Evolutionary conservation across 2,113 vertebrate species (phyloP).

Genomic region (Myxocyprinus asiaticus): DNA sequence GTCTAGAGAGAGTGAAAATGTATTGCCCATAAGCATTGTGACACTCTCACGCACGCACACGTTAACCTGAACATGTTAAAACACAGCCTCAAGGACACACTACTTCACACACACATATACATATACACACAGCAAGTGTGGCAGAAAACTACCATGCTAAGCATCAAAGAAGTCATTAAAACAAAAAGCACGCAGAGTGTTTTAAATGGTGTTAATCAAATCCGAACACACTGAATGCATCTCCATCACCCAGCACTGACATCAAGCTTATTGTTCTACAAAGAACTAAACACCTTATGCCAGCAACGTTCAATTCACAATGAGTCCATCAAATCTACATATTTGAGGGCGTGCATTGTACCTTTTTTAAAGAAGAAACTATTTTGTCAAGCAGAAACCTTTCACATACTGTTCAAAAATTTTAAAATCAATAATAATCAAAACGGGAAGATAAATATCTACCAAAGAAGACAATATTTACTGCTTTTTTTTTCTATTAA

Average conservation of each 20-base stretch:
- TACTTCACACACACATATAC: conserved; percentile 43
- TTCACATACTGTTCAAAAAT: no score
- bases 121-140: conserved; percentile 33
- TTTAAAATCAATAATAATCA: no score
- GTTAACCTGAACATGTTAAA: conserved; percentile 36
- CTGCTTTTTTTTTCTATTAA: no score
- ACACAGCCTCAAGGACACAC: conserved; percentile 8
- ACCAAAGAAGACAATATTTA: no score
- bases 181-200: conserved; percentile 68
- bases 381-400: no score
- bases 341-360: no score
- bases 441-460: no score
- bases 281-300: conserved; percentile 49
- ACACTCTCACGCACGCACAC: conserved; percentile 43
- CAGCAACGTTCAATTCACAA: neutral
- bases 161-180: conserved; percentile 63
- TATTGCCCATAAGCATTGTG: conserved; percentile 59
- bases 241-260: conserved; percentile 52
- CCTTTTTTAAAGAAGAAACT: no score
- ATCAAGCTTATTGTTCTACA: conserved; percentile 52
- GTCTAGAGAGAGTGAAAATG: conserved; percentile 51
- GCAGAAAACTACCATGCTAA: conserved; percentile 6
- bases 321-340: no score
- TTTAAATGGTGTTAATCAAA: conserved; percentile 67
- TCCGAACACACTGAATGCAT: conserved; percentile 57